Evolutionary conservation across 2,888 invertebrate genomes (phyloP).

Genomic region (Xestia sexstrigata): DNA sequence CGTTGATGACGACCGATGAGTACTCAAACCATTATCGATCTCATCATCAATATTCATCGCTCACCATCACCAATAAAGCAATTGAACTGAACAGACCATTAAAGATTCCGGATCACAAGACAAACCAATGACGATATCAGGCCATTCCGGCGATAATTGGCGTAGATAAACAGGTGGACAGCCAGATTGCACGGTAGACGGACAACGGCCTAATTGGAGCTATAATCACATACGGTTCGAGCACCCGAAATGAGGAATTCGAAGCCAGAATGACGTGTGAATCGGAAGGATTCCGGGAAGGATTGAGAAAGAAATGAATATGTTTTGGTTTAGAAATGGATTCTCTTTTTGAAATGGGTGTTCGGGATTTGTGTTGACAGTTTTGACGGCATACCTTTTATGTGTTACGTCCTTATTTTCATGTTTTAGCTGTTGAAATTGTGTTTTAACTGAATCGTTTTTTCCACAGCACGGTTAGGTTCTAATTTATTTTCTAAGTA

Average conservation of each 20-base stretch:
- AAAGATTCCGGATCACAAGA: slow-evolving; percentile 52
- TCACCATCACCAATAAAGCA: slow-evolving; percentile 47
- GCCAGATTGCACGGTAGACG: slow-evolving; percentile 44
- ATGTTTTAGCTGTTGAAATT: slow-evolving; percentile 2
- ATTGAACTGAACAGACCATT: slow-evolving; percentile 53
- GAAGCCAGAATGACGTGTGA: slow-evolving; percentile 42
- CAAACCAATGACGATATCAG: slow-evolving; percentile 33
- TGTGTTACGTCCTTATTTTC: slow-evolving; percentile 18
- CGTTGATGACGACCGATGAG: not conserved
- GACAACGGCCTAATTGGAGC: slow-evolving; percentile 57
- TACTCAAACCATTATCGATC: slow-evolving; percentile 14
- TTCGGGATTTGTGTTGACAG: slow-evolving; percentile 47
- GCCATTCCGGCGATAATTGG: slow-evolving; percentile 59
- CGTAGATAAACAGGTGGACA: slow-evolving; percentile 63
- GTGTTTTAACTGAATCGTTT: not conserved
- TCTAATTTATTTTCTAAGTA: too few relatives aligned
- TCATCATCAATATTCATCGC: slow-evolving; percentile 20
- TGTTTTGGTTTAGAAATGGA: slow-evolving; percentile 37
- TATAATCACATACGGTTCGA: slow-evolving; percentile 54
- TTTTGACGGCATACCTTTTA: slow-evolving; percentile 25
- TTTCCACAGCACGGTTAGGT: not conserved
- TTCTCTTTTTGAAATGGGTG: slow-evolving; percentile 56
- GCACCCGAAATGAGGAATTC: slow-evolving; percentile 44
- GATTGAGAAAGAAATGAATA: slow-evolving; percentile 29
- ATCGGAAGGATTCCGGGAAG: slow-evolving; percentile 32